Evolutionary conservation across 2,113 vertebrate genomes (phyloP).

Genomic region (Tiliqua scincoides): DNA sequence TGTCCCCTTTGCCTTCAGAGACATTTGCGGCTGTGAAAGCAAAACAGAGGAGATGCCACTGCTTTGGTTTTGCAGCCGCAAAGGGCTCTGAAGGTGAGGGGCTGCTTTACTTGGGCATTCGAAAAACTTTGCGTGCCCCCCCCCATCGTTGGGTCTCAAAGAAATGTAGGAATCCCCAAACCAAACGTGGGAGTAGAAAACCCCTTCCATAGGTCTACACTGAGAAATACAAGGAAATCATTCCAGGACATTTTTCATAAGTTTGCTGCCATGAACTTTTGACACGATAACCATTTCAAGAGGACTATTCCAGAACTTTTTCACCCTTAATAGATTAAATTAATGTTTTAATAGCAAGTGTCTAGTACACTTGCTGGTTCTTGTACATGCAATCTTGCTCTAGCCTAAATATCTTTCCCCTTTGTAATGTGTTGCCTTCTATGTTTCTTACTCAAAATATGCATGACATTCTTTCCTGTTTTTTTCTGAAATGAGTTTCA

Average conservation of each 20-base stretch:
- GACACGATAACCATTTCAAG: neutral
- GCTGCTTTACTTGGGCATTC: no score
- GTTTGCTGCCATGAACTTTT: no score
- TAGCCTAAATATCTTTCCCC: neutral
- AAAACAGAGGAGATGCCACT: no score
- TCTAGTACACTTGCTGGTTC: neutral
- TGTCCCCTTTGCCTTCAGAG: no score
- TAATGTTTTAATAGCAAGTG: neutral
- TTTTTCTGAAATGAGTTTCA: constrained; percentile 57
- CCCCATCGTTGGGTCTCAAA: neutral
- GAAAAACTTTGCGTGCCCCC: no score
- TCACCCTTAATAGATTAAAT: neutral
- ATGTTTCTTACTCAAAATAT: constrained; percentile 3
- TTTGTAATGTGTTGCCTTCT: neutral
- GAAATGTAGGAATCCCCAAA: neutral
- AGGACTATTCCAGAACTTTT: neutral
- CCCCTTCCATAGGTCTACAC: neutral
- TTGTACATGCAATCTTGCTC: neutral
- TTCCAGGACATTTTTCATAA: neutral
- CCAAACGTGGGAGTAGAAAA: neutral
- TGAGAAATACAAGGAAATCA: neutral
- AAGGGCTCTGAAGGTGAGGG: no score
- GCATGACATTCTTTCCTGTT: constrained; percentile 17
- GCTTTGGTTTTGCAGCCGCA: no score
- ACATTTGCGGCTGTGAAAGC: no score